A percentile compares a stretch with the other conserved stretches of the same genome.
These are phyloP conservation scores for Mobula birostris DNA, from an alignment of 2,113 vertebrate species.

Conservation along the genomic window DNA sequence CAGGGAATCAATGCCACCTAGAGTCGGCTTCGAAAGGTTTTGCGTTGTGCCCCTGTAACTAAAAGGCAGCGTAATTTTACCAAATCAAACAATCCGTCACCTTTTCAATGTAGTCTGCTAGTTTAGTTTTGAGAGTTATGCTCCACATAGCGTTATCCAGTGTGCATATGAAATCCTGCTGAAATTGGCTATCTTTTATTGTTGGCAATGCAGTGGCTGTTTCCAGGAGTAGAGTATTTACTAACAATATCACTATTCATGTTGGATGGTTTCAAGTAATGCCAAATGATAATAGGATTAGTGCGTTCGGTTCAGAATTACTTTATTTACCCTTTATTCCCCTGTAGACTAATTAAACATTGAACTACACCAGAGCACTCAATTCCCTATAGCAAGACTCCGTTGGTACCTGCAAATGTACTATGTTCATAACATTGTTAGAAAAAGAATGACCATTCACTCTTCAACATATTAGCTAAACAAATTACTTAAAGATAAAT, in stretches of 20 bases:
- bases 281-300: conserved; percentile 3
- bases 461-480: background rate
- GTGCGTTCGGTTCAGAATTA: conserved; percentile 13
- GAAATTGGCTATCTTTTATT: background rate
- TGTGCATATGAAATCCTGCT: background rate
- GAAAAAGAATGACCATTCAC: background rate
- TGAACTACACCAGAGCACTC: conserved; percentile 9
- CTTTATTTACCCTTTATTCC: conserved; percentile 11
- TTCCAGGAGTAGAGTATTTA: background rate
- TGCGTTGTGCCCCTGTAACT: background rate
- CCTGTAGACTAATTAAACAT: conserved; percentile 32
- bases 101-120: background rate
- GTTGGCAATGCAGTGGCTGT: background rate
- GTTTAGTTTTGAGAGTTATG: background rate
- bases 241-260: background rate
- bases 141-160: background rate
- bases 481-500: background rate
- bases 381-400: conserved; percentile 13
- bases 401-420: conserved; percentile 11
- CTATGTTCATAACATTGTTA: background rate
- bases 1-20: conserved; percentile 19
- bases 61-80: background rate
- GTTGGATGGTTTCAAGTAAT: background rate
- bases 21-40: background rate
- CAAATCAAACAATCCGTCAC: background rate